These are phyloP conservation scores for Atta colombica DNA, from an alignment of 1,140 invertebrate genomes.

Conservation along the genomic window DNA sequence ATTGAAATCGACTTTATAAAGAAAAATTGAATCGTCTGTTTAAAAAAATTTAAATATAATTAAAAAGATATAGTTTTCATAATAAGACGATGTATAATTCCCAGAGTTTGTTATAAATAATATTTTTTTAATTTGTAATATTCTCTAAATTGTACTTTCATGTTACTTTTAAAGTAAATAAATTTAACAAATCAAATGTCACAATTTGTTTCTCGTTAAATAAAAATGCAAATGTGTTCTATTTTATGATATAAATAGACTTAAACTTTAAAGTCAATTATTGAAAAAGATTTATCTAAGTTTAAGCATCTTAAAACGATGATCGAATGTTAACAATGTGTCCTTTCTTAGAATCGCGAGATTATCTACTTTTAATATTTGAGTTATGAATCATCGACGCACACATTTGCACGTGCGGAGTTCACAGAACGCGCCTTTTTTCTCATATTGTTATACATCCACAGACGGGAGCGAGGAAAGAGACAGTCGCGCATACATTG, in stretches of 20 bases:
- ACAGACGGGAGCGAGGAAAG: neutral
- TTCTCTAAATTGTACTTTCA: neutral
- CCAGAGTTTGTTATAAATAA: neutral
- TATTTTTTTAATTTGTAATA: neutral
- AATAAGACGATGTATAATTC: neutral
- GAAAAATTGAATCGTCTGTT: neutral
- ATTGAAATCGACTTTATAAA: neutral
- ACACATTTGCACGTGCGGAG: slow-evolving; percentile 19
- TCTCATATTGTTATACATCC: slow-evolving; percentile 44
- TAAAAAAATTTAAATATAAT: neutral
- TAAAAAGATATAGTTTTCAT: neutral
- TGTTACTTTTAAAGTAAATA: neutral
- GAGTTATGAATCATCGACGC: slow-evolving; percentile 39
- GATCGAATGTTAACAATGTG: neutral
- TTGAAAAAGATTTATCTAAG: neutral
- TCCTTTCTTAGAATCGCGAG: slow-evolving; percentile 7
- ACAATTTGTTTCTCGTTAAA: neutral
- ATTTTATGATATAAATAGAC: neutral
- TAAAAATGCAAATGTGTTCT: neutral
- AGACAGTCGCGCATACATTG: slow-evolving; percentile 58
- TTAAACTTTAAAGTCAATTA: neutral
- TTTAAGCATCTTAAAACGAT: slow-evolving; percentile 14
- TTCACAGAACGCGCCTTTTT: slow-evolving; percentile 27
- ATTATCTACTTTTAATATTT: slow-evolving; percentile 56
- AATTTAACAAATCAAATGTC: neutral